A percentile compares a stretch with the other conserved stretches of the same genome.
Conservation (phyloP, 53 echinoderm and acorn worm genomes). For the Holothuria scabra region DNA sequence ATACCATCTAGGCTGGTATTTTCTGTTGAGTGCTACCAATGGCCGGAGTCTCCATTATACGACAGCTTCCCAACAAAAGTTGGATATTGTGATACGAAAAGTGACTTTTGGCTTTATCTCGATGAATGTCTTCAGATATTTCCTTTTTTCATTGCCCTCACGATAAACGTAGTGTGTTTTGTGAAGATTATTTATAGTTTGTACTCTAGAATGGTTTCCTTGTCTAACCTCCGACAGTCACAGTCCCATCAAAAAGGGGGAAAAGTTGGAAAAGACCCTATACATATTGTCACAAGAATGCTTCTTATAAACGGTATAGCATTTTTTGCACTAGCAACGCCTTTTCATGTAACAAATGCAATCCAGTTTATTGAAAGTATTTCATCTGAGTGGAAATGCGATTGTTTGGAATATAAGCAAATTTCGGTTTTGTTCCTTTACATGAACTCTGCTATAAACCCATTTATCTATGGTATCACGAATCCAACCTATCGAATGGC, state of each 20-base stretch:
- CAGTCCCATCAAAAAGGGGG: neutral
- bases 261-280: neutral
- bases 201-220: neutral
- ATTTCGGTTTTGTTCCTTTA: neutral
- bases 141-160: conserved; percentile 1
- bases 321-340: neutral
- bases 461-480: conserved; percentile 24
- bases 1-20: neutral
- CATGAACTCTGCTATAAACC: conserved; percentile 5
- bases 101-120: neutral
- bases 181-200: neutral
- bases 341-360: neutral
- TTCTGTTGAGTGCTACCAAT: neutral
- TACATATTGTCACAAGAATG: conserved; percentile 4
- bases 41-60: neutral
- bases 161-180: neutral
- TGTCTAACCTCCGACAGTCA: neutral
- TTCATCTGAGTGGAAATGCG: neutral
- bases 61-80: neutral
- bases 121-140: neutral
- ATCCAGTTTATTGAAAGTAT: neutral
- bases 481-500: neutral
- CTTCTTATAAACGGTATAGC: conserved; percentile 4
- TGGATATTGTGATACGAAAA: neutral
- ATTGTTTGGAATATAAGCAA: neutral